Conservation (phyloP, 2,113 vertebrate genomes). For the Paratilapia polleni region DNA sequence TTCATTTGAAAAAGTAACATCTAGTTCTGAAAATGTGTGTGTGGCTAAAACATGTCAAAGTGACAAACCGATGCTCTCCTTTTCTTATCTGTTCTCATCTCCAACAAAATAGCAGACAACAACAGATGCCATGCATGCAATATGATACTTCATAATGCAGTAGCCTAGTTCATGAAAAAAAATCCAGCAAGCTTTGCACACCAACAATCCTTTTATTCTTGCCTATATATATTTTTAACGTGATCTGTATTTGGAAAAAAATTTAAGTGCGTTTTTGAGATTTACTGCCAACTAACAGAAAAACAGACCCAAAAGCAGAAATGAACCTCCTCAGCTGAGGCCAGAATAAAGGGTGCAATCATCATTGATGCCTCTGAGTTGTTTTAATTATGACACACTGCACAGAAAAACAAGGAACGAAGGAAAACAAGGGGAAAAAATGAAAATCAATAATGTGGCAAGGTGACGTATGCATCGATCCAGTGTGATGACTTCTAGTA, state of each 20-base stretch:
- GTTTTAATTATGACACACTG: slow-evolving; percentile 16
- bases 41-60: not conserved
- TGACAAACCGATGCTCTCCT: not conserved
- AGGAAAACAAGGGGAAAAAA: not conserved
- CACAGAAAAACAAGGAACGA: slow-evolving; percentile 7
- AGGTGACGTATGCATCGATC: slow-evolving; percentile 7
- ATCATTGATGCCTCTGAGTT: slow-evolving; percentile 3
- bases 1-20: slow-evolving; percentile 1
- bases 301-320: not conserved
- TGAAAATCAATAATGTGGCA: slow-evolving; percentile 17
- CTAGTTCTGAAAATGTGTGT: not conserved
- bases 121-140: not conserved
- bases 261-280: not conserved
- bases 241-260: not conserved
- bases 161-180: not conserved
- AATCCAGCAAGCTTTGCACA: not conserved
- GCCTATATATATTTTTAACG: not conserved
- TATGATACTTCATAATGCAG: not conserved
- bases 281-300: not conserved
- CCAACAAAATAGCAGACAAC: not conserved
- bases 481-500: slow-evolving; percentile 8
- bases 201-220: not conserved
- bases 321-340: slow-evolving; percentile 1
- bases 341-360: slow-evolving; percentile 12
- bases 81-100: not conserved